A percentile compares a stretch with the other conserved stretches of the same genome.
These are phyloP conservation scores for Venusia cambrica DNA, from an alignment of 2,888 invertebrate genomes.

Conservation along the genomic window DNA sequence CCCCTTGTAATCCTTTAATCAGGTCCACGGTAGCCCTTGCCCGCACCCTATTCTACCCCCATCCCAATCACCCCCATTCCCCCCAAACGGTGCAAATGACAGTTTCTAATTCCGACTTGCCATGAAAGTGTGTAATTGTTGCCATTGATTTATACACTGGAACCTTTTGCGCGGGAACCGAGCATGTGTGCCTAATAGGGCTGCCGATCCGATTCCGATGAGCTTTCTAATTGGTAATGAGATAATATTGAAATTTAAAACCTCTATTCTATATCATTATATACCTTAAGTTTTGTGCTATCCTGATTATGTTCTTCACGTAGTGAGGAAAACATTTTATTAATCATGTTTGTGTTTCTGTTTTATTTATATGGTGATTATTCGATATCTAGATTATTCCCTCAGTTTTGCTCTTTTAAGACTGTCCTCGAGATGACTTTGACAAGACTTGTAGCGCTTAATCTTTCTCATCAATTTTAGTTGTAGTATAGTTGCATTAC, in stretches of 20 bases:
- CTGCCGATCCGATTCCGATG: slow-evolving; percentile 30
- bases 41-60: slow-evolving; percentile 76
- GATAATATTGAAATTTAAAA: slow-evolving; percentile 26
- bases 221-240: slow-evolving; percentile 23
- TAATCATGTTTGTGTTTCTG: too few relatives aligned
- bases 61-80: slow-evolving; percentile 39
- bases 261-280: too few relatives aligned
- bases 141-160: slow-evolving; percentile 79
- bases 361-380: too few relatives aligned
- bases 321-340: too few relatives aligned
- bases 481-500: too few relatives aligned
- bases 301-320: too few relatives aligned
- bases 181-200: slow-evolving; percentile 53
- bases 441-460: too few relatives aligned
- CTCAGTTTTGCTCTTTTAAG: too few relatives aligned
- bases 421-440: too few relatives aligned
- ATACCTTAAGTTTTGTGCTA: too few relatives aligned
- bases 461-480: too few relatives aligned
- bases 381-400: too few relatives aligned
- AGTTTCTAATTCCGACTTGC: slow-evolving; percentile 82
- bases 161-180: slow-evolving; percentile 60
- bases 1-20: slow-evolving; percentile 79
- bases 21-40: slow-evolving; percentile 76
- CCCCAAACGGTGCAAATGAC: slow-evolving; percentile 81
- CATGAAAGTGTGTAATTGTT: slow-evolving; percentile 82